These are phyloP conservation scores for Tipula lateralis DNA, from an alignment of 2,888 invertebrate species.

Conservation along the genomic window DNA sequence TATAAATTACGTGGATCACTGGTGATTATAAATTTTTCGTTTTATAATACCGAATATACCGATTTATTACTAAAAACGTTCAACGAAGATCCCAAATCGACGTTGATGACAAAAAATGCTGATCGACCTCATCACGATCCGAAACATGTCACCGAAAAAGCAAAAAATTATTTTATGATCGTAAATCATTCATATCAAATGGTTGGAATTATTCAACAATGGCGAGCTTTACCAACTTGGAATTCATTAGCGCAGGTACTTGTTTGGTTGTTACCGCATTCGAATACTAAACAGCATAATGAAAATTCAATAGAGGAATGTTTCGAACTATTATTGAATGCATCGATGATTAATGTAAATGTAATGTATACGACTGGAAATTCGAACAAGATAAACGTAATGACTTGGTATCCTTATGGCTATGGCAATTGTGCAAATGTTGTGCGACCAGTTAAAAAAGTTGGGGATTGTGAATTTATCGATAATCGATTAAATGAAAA, in stretches of 20 bases:
- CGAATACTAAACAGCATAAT: constrained; percentile 31
- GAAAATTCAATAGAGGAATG: constrained; percentile 38
- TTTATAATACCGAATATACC: neutral
- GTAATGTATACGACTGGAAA: constrained; percentile 43
- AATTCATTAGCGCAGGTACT: constrained; percentile 47
- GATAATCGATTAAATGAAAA: neutral
- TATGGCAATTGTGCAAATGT: constrained; percentile 44
- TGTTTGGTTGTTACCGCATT: constrained; percentile 38
- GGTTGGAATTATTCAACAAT: constrained; percentile 41
- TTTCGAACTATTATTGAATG: constrained; percentile 40
- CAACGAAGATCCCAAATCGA: constrained; percentile 30
- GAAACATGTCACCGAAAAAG: constrained; percentile 39
- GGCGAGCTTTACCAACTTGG: constrained; percentile 44
- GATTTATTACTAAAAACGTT: neutral
- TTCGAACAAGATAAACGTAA: constrained; percentile 39
- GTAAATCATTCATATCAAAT: constrained; percentile 43
- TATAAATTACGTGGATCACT: constrained; percentile 33
- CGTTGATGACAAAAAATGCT: constrained; percentile 33
- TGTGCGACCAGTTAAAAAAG: neutral
- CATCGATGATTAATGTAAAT: constrained; percentile 45
- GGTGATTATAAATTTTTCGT: constrained; percentile 31
- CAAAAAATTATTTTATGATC: constrained; percentile 45
- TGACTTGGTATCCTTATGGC: constrained; percentile 46
- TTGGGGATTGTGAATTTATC: constrained; percentile 27
- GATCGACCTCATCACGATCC: constrained; percentile 29